Base-by-base conservation (phyloP, 2,797 vertebrate genomes). In the Rhinoraja longicauda region DNA sequence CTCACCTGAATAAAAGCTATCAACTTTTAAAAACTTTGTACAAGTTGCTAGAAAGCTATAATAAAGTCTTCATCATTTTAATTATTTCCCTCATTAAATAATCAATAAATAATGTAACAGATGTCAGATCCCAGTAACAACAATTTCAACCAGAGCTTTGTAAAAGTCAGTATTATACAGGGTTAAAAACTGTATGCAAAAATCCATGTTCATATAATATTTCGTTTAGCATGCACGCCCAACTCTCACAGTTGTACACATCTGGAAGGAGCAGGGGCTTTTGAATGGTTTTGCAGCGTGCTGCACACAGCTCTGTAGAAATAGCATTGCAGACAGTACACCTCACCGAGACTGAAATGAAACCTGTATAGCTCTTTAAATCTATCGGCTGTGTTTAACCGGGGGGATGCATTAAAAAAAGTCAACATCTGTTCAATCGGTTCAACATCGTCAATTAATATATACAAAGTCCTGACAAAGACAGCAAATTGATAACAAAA, bases 181-280 rank as follows among this genome's bases (percentile, higher is more conserved):
- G 21, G 90, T 92, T 92, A 73, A 73, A 92, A 92, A 92, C 24
- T 88, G n/a, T 88, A 32, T 86, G 57, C n/a, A 86, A 86, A 86
- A 86, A 64, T 26, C 17, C 12, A 90, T 39, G 24, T 72, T 92
- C 24, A 17, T 45, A 92, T 75, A 39, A 73, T 70, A 36, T 57
- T 70, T 45, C 73, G n/a, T 53, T 36, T 3, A 79, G 7, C 32
- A 67, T 10, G 17, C 59, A 88, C 64, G 84, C 70, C 45, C 10
- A 9, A 70, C 64, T 72, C 64, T 6, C 26, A 90, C 17, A 39
- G 72, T 19, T 24, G 21, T 10, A 45, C 19, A 72, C 90, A 59
- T 24, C 88, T 90, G n/a, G 19, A 32, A n/a, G 32, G 86, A 67
- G 62, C 90, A 73, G 45, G 92, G 13, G 39, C 26, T 92, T 45